A percentile compares a stretch with the other conserved stretches of the same genome.
Conservation (phyloP, 2,113 vertebrate species). For the Epinephelus fuscoguttatus region DNA sequence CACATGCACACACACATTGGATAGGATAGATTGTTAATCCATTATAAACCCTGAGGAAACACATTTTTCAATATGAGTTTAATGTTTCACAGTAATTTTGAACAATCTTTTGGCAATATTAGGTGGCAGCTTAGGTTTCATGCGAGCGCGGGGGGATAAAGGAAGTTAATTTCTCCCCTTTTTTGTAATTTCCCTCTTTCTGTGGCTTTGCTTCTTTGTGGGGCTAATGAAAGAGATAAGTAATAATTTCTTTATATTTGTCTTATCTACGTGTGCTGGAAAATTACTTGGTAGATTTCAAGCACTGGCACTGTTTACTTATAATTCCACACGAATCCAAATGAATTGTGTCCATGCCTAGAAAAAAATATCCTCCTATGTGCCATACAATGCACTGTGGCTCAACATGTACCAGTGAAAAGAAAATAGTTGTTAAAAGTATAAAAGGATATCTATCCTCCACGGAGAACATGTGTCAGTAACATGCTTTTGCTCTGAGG, state of each 20-base stretch:
- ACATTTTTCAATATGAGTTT: constrained; percentile 77
- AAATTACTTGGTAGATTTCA: constrained; percentile 36
- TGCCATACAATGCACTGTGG: neutral
- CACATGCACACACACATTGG: constrained; percentile 44
- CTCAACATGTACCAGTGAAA: constrained; percentile 2
- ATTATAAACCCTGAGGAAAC: constrained; percentile 73
- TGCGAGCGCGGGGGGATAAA: constrained; percentile 34
- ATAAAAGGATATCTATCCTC: constrained; percentile 35
- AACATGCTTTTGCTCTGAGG: constrained; percentile 58
- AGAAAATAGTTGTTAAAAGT: constrained; percentile 17
- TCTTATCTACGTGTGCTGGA: constrained; percentile 14
- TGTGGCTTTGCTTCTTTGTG: constrained; percentile 25
- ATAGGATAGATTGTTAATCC: constrained; percentile 75
- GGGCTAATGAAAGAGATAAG: constrained; percentile 36
- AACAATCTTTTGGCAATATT: constrained; percentile 68
- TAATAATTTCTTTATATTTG: constrained; percentile 12
- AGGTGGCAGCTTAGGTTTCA: constrained; percentile 65
- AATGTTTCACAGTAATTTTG: constrained; percentile 74
- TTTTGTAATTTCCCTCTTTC: constrained; percentile 47
- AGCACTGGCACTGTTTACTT: constrained; percentile 18
- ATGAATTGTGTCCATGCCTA: neutral
- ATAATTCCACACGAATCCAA: constrained; percentile 25
- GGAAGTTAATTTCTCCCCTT: constrained; percentile 38
- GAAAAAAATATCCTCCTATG: neutral
- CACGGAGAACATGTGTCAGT: constrained; percentile 60